Base-by-base conservation (phyloP, 2,888 invertebrate genomes). In the Vanessa cardui region DNA sequence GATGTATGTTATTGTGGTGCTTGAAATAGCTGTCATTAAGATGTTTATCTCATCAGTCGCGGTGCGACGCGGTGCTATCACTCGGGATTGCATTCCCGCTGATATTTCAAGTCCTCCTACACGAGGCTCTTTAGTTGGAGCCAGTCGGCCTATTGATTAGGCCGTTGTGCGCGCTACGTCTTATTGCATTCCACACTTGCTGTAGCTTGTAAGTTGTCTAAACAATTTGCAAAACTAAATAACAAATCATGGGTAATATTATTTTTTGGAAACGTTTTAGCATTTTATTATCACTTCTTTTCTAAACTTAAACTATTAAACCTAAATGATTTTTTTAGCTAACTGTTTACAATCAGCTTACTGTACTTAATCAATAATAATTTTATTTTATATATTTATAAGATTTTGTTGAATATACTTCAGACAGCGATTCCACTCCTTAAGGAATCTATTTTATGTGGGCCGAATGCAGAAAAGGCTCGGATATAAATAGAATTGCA, bases 401-500 rank as follows among this genome's bases (percentile, higher is more conserved):
- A 39, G 26, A 26, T 12, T 39, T 39, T 0, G 12, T 12, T 39
- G 12, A 12, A 39, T 39, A 39, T 39, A 39, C 39, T 39, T 9
- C 9, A 39, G 9, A 39, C 12, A 1, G 16, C 16, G 16, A 54
- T 39, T 39, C 5, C 20, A 26, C 39, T 78, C 74, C 82, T 76
- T 73, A 68, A 77, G 74, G 69, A 69, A 75, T 73, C 73, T 71
- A 74, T 72, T 75, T 71, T 77, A 77, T 79, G 76, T 77, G 72
- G 78, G 79, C 78, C 79, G 81, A 83, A 83, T 86, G 84, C 87
- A 86, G 83, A 83, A 83, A 82, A 82, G 77, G 80, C 78, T 76
- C 73, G 79, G 85, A 80, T 90, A 89, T 87, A 87, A 89, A 90
- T 90, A 89, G 87, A 86, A 82, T 79, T 77, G 83, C 84, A 85